A percentile compares a stretch with the other conserved stretches of the same genome.
Conservation (phyloP, 2,113 vertebrate species). For the Myodes glareolus region DNA sequence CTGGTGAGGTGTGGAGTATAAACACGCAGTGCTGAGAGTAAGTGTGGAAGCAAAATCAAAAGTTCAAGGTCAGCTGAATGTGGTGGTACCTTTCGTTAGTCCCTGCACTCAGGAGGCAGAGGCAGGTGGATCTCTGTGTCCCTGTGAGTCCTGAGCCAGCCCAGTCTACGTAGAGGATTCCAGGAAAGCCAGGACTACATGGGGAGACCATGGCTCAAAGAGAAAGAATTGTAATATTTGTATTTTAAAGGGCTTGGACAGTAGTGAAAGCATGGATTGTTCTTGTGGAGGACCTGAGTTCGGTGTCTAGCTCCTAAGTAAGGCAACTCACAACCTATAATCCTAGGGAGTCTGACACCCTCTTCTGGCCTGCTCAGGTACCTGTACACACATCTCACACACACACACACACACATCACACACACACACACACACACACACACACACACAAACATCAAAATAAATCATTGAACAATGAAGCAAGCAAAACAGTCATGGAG, state of each 20-base stretch:
- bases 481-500: neutral
- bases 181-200: neutral
- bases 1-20: neutral
- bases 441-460: neutral
- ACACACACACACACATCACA: neutral
- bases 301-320: neutral
- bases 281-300: neutral
- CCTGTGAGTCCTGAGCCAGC: neutral
- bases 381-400: neutral
- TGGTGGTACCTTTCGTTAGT: no score
- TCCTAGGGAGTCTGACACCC: neutral
- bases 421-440: neutral
- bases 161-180: neutral
- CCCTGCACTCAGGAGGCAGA: neutral
- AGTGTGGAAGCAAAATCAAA: neutral
- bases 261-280: neutral
- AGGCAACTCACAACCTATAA: neutral
- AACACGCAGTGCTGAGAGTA: no score
- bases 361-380: neutral
- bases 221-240: neutral
- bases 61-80: neutral
- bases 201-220: neutral
- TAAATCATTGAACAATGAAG: neutral
- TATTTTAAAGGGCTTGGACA: neutral
- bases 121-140: neutral